These are phyloP conservation scores for Tetheella fluctuosa DNA, from an alignment of 2,888 invertebrate genomes.

Conservation along the genomic window DNA sequence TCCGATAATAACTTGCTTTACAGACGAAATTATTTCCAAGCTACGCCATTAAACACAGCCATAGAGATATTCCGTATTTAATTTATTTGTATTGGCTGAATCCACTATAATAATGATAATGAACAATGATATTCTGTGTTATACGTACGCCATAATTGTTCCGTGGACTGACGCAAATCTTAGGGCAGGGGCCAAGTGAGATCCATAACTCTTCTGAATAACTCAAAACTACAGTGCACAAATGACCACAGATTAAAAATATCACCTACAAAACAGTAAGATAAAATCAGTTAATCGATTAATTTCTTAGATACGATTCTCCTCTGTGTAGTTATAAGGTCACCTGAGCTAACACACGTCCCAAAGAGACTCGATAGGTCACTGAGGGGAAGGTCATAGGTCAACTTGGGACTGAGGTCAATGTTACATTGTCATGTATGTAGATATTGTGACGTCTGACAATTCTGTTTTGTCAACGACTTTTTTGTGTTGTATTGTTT, in stretches of 20 bases:
- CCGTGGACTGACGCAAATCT: constrained; percentile 73
- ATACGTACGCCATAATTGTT: constrained; percentile 73
- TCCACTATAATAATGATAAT: constrained; percentile 51
- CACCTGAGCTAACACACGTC: constrained; percentile 56
- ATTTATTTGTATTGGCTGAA: constrained; percentile 18
- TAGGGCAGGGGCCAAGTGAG: constrained; percentile 68
- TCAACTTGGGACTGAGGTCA: constrained; percentile 64
- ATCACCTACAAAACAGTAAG: constrained; percentile 5
- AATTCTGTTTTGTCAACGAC: constrained; percentile 55
- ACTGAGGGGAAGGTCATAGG: constrained; percentile 58
- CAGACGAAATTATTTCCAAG: not conserved
- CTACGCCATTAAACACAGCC: not conserved
- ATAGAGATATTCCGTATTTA: constrained; percentile 8
- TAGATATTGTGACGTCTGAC: constrained; percentile 50
- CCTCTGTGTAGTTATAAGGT: constrained; percentile 31
- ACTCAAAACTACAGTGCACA: constrained; percentile 46
- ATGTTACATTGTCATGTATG: constrained; percentile 76
- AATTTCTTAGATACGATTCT: constrained; percentile 10
- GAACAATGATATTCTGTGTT: constrained; percentile 56
- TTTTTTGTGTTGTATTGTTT: constrained; percentile 15
- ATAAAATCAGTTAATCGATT: constrained; percentile 27
- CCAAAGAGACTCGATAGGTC: constrained; percentile 68
- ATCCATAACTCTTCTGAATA: constrained; percentile 68
- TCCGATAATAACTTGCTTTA: not conserved
- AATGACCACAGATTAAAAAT: constrained; percentile 43